These are phyloP conservation scores for Callimorpha dominula DNA, from an alignment of 2,888 invertebrate species.

Conservation along the genomic window DNA sequence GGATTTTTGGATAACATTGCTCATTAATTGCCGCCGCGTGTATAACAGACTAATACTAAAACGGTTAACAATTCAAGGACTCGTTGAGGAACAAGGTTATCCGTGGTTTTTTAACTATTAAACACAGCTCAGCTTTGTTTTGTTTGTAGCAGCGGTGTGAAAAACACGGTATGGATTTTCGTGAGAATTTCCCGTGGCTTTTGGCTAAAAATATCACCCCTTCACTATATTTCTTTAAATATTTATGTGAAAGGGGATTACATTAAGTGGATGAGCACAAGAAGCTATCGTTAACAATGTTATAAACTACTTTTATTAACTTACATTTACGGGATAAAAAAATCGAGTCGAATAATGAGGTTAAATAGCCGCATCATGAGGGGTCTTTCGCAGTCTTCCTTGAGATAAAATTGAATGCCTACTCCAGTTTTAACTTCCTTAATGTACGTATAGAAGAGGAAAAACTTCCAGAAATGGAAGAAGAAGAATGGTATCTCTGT, in stretches of 20 bases:
- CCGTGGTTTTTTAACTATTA: not conserved
- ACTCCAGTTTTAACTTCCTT: too few relatives aligned
- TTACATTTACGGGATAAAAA: not conserved
- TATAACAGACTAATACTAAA: not conserved
- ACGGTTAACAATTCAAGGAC: not conserved
- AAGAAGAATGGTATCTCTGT: too few relatives aligned
- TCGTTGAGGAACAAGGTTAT: not conserved
- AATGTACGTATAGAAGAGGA: too few relatives aligned
- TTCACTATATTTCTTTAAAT: constrained; percentile 14
- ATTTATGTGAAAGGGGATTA: constrained; percentile 11
- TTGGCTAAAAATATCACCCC: constrained; percentile 4
- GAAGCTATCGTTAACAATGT: constrained; percentile 7
- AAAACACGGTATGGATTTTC: constrained; percentile 6
- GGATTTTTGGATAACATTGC: too few relatives aligned
- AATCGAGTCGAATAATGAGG: not conserved
- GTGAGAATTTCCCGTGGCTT: constrained; percentile 20
- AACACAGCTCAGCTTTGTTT: not conserved
- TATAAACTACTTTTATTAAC: constrained; percentile 1
- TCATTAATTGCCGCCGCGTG: not conserved
- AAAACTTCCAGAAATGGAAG: too few relatives aligned
- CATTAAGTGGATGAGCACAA: constrained; percentile 16
- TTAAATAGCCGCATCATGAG: not conserved
- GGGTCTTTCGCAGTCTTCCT: too few relatives aligned
- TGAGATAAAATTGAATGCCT: too few relatives aligned
- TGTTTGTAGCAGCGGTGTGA: not conserved